These are phyloP conservation scores for Balaeniceps rex DNA, from an alignment of 2,113 vertebrate species.

Conservation along the genomic window DNA sequence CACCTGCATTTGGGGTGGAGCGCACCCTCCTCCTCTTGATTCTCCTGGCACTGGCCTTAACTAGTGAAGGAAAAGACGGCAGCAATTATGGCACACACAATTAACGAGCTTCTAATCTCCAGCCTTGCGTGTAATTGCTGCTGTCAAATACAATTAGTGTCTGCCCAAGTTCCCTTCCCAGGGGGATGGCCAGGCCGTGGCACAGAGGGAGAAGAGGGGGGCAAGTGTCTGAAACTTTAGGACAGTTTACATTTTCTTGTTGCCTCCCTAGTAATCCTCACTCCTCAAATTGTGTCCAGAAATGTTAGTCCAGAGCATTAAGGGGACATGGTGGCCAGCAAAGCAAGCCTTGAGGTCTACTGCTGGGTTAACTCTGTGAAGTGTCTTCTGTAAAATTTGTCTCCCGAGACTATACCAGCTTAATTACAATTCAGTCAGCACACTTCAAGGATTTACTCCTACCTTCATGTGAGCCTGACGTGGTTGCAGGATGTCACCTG, in stretches of 20 bases:
- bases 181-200: background rate
- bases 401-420: background rate
- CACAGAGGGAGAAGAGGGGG: background rate
- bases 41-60: slow-evolving; percentile 18
- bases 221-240: slow-evolving; percentile 26
- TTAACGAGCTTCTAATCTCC: slow-evolving; percentile 69
- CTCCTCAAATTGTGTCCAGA: background rate
- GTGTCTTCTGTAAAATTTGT: background rate
- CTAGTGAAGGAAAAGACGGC: slow-evolving; percentile 42
- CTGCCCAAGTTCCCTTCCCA: slow-evolving; percentile 56
- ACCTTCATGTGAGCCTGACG: background rate
- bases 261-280: background rate
- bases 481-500: background rate
- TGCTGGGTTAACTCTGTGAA: background rate
- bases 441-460: background rate
- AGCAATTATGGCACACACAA: slow-evolving; percentile 59
- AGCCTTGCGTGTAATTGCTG: slow-evolving; percentile 73
- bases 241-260: slow-evolving; percentile 24
- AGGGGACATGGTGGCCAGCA: background rate
- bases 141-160: slow-evolving; percentile 73
- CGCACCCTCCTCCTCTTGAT: background rate
- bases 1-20: slow-evolving; percentile 30
- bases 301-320: slow-evolving; percentile 6
- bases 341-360: background rate
- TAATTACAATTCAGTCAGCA: background rate